Evolutionary conservation across 2,888 invertebrate genomes (phyloP).

Genomic region (Tholera decimalis): DNA sequence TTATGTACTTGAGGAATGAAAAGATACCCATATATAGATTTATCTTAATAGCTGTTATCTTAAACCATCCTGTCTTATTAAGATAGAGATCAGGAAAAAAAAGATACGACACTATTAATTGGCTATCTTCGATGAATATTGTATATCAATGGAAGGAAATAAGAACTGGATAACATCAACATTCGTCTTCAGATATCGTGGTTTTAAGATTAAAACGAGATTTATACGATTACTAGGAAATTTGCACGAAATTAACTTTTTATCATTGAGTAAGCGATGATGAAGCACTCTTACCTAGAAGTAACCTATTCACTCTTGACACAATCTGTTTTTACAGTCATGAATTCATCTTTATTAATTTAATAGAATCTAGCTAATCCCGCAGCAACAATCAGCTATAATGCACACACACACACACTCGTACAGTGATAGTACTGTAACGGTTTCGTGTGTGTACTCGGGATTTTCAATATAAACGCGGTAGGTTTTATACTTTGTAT

Average conservation of each 20-base stretch:
- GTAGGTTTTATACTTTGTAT: too few species aligned
- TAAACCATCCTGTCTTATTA: constrained; percentile 22
- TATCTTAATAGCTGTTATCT: constrained; percentile 4
- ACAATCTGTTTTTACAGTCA: too few species aligned
- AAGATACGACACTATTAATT: constrained; percentile 38
- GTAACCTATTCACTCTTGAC: too few species aligned
- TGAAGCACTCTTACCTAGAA: too few species aligned
- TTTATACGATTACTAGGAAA: not conserved
- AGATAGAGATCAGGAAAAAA: constrained; percentile 41
- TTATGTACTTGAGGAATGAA: constrained; percentile 1
- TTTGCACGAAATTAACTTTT: not conserved
- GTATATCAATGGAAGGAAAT: constrained; percentile 58
- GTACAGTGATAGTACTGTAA: too few species aligned
- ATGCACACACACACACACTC: too few species aligned
- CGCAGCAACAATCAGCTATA: too few species aligned
- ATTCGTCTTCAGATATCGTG: constrained; percentile 6
- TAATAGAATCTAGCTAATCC: too few species aligned
- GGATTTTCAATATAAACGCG: too few species aligned
- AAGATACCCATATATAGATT: constrained; percentile 13
- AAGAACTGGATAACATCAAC: constrained; percentile 35
- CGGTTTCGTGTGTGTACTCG: too few species aligned
- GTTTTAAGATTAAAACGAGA: constrained; percentile 2
- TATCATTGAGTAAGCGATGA: too few species aligned
- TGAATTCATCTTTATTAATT: too few species aligned
- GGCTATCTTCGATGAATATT: constrained; percentile 42